Evolutionary conservation across 2,888 invertebrate species (phyloP), one percentile per base, ranked within the genome.

Genomic region (Dysmachus trigonus): DNA sequence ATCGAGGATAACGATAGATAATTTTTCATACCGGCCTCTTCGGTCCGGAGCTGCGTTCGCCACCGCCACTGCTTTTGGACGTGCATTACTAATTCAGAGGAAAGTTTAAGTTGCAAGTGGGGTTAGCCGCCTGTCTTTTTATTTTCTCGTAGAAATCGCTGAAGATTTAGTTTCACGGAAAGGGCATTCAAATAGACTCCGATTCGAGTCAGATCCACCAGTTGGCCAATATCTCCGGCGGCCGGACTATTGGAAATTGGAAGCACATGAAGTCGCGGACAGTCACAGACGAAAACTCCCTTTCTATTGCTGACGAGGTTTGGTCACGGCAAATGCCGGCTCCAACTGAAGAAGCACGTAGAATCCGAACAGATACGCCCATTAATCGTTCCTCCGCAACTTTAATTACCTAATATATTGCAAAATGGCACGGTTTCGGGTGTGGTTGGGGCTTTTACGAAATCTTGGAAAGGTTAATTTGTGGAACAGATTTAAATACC

Each of bases 1-100:
- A 87, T 87, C 87, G 83, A 83, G 86, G 86, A 86, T 85, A 86
- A 74, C 84, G 83, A 87, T 53, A 84, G 86, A 87, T 86, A 87
- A 86, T 87, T 86, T 87, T 84, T 87, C 86, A 87, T 41, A 10
- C 30, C 33, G 38, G 31, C n/a, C 30, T 30, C 27, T 41, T 15
- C 3, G 30, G 18, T 38, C 27, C 38, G 27, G 2, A n/a, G n/a
- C 10, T 76, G 76, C 33, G 76, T 76, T 72, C 31, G 71, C 30
- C 22, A 27, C 73, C 73, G 33, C 31, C 73, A 73, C 35, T 33
- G 73, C 73, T 73, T 73, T 18, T 27, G 22, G 62, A 62, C 62
- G 62, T 62, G 62, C 62, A 62, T 62, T 62, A 62, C 62, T 62
- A 62, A 62, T 62, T 62, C 62, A 18, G 53, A 62, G 27, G 62